phyloP scores from a whole-genome alignment of 2,888 invertebrate genomes.

The Dromius quadrimaculatus region DNA sequence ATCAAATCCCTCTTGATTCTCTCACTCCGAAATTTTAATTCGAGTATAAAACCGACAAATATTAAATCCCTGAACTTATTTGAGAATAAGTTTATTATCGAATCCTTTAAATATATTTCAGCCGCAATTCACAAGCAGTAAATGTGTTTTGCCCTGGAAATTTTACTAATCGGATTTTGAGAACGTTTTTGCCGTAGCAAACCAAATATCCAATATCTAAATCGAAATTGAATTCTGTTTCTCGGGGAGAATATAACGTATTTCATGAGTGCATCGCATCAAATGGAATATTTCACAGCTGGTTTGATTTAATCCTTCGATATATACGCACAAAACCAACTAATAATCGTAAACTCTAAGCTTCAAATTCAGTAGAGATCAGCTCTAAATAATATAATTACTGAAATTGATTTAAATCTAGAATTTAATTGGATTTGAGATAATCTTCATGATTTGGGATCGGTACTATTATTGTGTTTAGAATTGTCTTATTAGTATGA shows the following conservation, averaged over 20 bases:
- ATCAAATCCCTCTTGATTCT: too few species aligned
- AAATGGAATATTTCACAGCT: conserved; percentile 38
- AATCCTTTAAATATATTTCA: conserved; percentile 24
- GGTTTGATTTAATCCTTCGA: conserved; percentile 35
- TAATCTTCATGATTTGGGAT: too few species aligned
- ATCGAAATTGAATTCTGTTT: conserved; percentile 48
- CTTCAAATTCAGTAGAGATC: too few species aligned
- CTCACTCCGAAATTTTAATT: neutral
- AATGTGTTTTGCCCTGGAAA: conserved; percentile 38
- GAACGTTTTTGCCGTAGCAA: conserved; percentile 38
- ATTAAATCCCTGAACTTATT: conserved; percentile 3
- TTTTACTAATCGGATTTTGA: conserved; percentile 45
- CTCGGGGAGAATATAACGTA: neutral
- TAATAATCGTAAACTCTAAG: too few species aligned
- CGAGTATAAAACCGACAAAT: neutral
- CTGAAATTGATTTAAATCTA: too few species aligned
- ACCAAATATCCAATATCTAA: conserved; percentile 45
- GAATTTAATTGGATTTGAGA: too few species aligned
- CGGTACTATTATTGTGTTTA: too few species aligned
- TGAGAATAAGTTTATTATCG: conserved; percentile 19
- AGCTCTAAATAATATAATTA: too few species aligned
- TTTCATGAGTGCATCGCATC: conserved; percentile 2
- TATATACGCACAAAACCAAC: conserved; percentile 9
- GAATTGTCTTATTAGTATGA: too few species aligned
- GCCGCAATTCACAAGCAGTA: conserved; percentile 1